phyloP scores from a whole-genome alignment of 2,888 invertebrate species.

The Cylindroiulus punctatus region DNA sequence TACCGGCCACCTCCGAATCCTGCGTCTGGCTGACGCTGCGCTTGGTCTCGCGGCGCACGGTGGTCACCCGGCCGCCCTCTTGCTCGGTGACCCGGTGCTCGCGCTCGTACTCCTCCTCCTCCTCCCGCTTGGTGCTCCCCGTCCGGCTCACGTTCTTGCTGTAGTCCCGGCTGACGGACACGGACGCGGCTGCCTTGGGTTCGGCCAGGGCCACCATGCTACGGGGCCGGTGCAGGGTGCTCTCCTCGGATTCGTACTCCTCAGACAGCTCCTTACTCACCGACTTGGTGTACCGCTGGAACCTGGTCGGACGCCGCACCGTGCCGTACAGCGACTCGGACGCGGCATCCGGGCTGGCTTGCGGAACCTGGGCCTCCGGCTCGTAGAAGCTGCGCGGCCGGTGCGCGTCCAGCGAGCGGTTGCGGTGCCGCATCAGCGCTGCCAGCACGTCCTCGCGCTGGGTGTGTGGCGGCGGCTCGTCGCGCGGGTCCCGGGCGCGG shows the following conservation, averaged over 20 bases:
- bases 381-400: constrained; percentile 51
- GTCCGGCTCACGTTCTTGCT: constrained; percentile 42
- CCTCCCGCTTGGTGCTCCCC: constrained; percentile 16
- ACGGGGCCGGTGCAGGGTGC: constrained; percentile 52
- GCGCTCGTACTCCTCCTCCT: constrained; percentile 61
- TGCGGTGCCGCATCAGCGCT: constrained; percentile 50
- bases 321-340: constrained; percentile 55
- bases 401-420: constrained; percentile 49
- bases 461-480: not conserved
- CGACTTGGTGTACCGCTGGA: constrained; percentile 55
- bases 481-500: not conserved
- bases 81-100: constrained; percentile 59
- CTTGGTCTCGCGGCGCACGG: constrained; percentile 30
- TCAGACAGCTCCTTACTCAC: constrained; percentile 54
- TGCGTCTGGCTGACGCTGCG: constrained; percentile 52
- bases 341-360: not conserved
- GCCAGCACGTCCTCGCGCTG: constrained; percentile 50
- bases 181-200: not conserved
- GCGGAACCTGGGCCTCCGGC: not conserved
- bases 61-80: not conserved
- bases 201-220: constrained; percentile 55
- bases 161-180: constrained; percentile 54
- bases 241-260: constrained; percentile 24
- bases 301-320: constrained; percentile 44
- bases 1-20: not conserved